Conservation (phyloP, 2,797 vertebrate species). For the Sorex maritimensis region DNA sequence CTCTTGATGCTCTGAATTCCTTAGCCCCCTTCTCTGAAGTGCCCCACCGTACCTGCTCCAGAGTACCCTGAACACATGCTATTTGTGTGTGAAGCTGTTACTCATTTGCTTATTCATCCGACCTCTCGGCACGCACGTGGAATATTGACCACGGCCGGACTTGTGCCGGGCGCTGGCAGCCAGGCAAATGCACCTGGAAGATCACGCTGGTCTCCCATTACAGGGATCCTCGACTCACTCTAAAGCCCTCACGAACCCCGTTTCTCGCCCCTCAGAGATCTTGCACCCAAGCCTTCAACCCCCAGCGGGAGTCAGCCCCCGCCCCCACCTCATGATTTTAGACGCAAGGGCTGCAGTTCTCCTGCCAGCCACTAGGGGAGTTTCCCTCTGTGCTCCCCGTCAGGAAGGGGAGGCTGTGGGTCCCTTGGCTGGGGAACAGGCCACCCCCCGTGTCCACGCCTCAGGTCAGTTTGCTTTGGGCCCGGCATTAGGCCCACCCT, state of each 20-base stretch:
- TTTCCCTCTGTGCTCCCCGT: rapidly evolving
- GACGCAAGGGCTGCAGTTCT: not conserved
- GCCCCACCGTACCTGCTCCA: not conserved
- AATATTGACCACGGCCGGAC: rapidly evolving
- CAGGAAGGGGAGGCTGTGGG: not conserved
- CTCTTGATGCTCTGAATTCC: too few relatives aligned
- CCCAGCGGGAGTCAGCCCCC: rapidly evolving
- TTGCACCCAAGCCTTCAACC: not conserved
- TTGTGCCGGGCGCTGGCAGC: not conserved
- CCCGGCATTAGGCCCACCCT: not conserved
- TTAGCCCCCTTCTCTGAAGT: too few relatives aligned
- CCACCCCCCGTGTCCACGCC: not conserved
- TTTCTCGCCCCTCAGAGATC: not conserved
- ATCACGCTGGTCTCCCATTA: too few relatives aligned
- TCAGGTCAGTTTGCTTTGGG: not conserved
- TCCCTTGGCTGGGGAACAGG: not conserved
- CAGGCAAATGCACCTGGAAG: rapidly evolving
- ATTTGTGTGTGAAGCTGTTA: rapidly evolving
- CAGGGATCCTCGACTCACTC: too few relatives aligned
- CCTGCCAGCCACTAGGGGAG: not conserved
- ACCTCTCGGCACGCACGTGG: not conserved
- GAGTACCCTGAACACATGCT: rapidly evolving
- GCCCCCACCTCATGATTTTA: not conserved
- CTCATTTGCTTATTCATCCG: not conserved
- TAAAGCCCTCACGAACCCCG: rapidly evolving